phyloP scores from a whole-genome alignment of 1,140 invertebrate genomes.

The Sesamia nonagrioides region DNA sequence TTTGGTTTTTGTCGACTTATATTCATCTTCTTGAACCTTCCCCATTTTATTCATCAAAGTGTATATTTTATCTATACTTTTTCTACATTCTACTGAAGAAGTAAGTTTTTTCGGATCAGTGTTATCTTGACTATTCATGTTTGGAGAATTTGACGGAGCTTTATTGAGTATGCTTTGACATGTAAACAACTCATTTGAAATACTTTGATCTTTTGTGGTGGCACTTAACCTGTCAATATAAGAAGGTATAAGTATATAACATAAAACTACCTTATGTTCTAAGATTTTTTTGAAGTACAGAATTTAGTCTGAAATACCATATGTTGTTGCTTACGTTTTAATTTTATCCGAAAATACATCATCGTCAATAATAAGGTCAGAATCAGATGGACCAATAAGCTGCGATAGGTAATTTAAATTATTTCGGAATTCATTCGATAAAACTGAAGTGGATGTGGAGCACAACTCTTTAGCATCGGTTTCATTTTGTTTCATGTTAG shows the following conservation, averaged over 20 bases:
- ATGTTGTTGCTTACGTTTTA: background rate
- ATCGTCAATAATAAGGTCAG: constrained; percentile 43
- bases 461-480: constrained; percentile 45
- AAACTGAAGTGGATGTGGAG: constrained; percentile 59
- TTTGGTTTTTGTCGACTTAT: constrained; percentile 43
- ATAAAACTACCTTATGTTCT: background rate
- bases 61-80: constrained; percentile 80
- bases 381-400: constrained; percentile 53
- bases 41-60: constrained; percentile 72
- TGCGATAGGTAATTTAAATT: constrained; percentile 58
- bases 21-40: constrained; percentile 53
- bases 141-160: constrained; percentile 62
- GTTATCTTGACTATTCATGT: constrained; percentile 27
- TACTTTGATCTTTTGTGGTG: background rate
- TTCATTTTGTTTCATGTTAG: constrained; percentile 61
- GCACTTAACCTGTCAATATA: constrained; percentile 10
- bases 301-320: too few species aligned
- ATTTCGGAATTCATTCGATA: constrained; percentile 59
- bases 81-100: constrained; percentile 68
- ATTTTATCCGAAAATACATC: background rate
- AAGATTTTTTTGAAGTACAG: too few species aligned
- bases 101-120: constrained; percentile 52
- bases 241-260: background rate
- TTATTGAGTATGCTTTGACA: constrained; percentile 41
- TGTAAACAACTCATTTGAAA: constrained; percentile 11